Conservation (phyloP, 2,888 invertebrate species). For the Baronia brevicornis region DNA sequence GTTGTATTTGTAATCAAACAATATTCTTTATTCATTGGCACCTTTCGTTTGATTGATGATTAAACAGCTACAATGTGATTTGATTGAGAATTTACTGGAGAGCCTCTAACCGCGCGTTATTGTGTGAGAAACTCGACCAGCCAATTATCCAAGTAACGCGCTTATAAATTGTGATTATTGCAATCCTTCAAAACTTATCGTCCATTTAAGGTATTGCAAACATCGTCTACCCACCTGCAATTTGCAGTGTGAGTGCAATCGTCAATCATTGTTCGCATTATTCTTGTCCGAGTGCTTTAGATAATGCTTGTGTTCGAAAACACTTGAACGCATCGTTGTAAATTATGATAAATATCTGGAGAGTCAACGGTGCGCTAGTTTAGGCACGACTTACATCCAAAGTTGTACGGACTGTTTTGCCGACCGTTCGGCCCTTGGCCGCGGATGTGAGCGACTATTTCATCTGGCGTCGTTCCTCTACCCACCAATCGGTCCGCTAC, state of each 20-base stretch:
- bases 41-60: conserved; percentile 26
- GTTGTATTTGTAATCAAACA: conserved; percentile 23
- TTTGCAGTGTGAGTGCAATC: conserved; percentile 23
- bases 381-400: conserved; percentile 24
- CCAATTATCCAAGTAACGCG: conserved; percentile 61
- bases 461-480: conserved; percentile 47
- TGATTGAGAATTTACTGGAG: conserved; percentile 25
- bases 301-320: conserved; percentile 64
- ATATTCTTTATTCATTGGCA: conserved; percentile 25
- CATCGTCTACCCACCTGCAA: conserved; percentile 22
- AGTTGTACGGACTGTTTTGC: conserved; percentile 15
- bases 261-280: conserved; percentile 29
- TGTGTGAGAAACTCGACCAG: conserved; percentile 37
- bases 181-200: conserved; percentile 31
- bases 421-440: conserved; percentile 25
- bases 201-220: conserved; percentile 18
- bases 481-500: conserved; percentile 33
- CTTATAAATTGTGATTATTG: conserved; percentile 29
- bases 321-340: conserved; percentile 61
- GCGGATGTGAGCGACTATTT: conserved; percentile 41
- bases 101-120: conserved; percentile 19
- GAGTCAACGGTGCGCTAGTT: conserved; percentile 44
- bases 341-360: conserved; percentile 70
- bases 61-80: conserved; percentile 23
- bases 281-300: conserved; percentile 37